Conservation (phyloP, 1,140 invertebrate genomes). For the Telenomus remus region DNA sequence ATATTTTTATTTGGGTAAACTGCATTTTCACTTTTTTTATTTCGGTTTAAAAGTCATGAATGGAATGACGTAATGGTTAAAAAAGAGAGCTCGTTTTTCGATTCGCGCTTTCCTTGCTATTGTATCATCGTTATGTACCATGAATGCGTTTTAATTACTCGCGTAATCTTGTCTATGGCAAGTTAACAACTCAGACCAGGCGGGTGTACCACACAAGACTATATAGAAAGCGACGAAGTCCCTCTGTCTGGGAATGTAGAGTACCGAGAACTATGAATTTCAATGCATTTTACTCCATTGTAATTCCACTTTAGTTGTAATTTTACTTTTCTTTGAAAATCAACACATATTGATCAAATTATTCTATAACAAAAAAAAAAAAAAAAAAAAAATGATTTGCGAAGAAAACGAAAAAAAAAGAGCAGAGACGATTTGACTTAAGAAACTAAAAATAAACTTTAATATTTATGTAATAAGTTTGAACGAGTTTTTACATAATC, state of each 20-base stretch:
- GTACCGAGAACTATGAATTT: conserved; percentile 64
- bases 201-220: conserved; percentile 44
- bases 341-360: too few relatives aligned
- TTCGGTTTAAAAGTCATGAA: too few relatives aligned
- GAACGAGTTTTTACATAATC: too few relatives aligned
- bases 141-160: conserved; percentile 41
- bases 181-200: conserved; percentile 49
- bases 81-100: too few relatives aligned
- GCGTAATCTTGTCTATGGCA: conserved; percentile 27
- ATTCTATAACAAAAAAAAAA: too few relatives aligned
- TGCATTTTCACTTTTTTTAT: neutral
- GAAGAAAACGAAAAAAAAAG: too few relatives aligned
- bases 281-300: conserved; percentile 59
- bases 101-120: neutral
- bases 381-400: too few relatives aligned
- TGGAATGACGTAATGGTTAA: too few relatives aligned
- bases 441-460: too few relatives aligned
- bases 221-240: conserved; percentile 58
- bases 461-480: too few relatives aligned
- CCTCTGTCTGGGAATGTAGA: conserved; percentile 67
- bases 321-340: too few relatives aligned
- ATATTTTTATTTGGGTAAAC: neutral
- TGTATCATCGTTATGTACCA: neutral
- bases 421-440: too few relatives aligned
- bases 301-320: conserved; percentile 8